These are phyloP conservation scores for Lacerta viridis DNA, from an alignment of 2,797 vertebrate genomes.

Conservation along the genomic window DNA sequence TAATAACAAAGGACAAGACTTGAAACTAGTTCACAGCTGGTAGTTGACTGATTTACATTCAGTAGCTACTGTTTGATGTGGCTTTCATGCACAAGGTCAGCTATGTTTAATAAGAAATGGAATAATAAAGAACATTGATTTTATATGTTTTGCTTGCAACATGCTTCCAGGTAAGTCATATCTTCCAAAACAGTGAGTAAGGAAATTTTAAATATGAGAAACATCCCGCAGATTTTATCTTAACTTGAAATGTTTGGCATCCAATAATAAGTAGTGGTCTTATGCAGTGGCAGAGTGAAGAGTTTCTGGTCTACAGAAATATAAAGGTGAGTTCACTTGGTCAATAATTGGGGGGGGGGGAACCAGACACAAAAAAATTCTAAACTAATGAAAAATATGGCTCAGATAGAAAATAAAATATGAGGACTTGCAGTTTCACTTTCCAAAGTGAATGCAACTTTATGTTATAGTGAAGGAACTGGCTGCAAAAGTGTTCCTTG, in stretches of 20 bases:
- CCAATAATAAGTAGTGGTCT: not conserved
- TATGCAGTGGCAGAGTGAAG: conserved; percentile 2
- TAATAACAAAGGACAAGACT: conserved; percentile 62
- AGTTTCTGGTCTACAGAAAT: not conserved
- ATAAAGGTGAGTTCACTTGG: not conserved
- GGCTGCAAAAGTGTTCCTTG: not conserved
- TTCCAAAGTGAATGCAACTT: not conserved
- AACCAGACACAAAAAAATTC: not conserved
- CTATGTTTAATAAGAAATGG: conserved; percentile 38
- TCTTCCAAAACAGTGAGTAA: conserved; percentile 15
- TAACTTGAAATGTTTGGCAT: not conserved
- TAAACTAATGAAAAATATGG: not conserved
- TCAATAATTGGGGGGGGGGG: not conserved
- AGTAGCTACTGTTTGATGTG: conserved; percentile 50
- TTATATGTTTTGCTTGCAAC: conserved; percentile 26
- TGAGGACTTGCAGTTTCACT: not conserved
- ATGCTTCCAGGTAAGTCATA: conserved; percentile 33
- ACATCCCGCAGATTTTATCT: not conserved
- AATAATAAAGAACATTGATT: conserved; percentile 33
- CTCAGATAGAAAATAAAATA: not conserved
- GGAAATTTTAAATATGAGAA: not conserved
- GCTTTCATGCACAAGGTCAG: conserved; percentile 31
- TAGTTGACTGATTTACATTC: conserved; percentile 55
- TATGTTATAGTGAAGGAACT: not conserved
- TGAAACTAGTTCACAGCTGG: conserved; percentile 54